phyloP scores from a whole-genome alignment of 2,797 vertebrate species.

The Chanos chanos region DNA sequence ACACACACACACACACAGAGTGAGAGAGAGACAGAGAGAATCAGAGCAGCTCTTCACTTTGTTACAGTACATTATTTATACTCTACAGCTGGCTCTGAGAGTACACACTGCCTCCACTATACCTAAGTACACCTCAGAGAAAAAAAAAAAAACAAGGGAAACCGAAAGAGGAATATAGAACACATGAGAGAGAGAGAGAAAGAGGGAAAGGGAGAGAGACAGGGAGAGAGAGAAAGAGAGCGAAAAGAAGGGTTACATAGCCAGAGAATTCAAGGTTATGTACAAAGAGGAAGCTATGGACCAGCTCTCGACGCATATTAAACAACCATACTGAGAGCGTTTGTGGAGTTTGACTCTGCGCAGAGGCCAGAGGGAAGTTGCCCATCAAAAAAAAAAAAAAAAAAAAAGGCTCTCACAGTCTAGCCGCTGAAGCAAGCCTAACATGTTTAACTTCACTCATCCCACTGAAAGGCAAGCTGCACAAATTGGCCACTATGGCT shows the following conservation, averaged over 20 bases:
- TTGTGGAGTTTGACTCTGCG: no score
- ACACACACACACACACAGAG: background rate
- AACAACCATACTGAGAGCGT: no score
- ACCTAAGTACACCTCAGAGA: no score
- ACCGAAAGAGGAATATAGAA: no score
- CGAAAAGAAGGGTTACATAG: background rate
- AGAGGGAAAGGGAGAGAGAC: background rate
- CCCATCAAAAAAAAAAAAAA: no score
- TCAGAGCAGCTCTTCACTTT: background rate
- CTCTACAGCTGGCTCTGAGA: background rate
- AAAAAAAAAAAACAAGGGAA: background rate
- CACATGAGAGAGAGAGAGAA: background rate
- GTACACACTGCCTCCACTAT: no score
- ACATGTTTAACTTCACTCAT: no score
- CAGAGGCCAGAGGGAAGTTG: no score
- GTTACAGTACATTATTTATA: constrained; percentile 29
- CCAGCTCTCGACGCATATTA: constrained; percentile 3
- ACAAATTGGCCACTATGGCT: constrained; percentile 10
- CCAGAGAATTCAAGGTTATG: background rate
- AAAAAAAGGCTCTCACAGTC: no score
- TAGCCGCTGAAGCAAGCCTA: no score
- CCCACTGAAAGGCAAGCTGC: no score
- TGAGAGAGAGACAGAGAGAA: background rate
- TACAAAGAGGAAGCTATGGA: background rate
- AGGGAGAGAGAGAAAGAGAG: background rate